Evolutionary conservation across 2,797 vertebrate species (phyloP).

Genomic region (Loriculus beryllinus): DNA sequence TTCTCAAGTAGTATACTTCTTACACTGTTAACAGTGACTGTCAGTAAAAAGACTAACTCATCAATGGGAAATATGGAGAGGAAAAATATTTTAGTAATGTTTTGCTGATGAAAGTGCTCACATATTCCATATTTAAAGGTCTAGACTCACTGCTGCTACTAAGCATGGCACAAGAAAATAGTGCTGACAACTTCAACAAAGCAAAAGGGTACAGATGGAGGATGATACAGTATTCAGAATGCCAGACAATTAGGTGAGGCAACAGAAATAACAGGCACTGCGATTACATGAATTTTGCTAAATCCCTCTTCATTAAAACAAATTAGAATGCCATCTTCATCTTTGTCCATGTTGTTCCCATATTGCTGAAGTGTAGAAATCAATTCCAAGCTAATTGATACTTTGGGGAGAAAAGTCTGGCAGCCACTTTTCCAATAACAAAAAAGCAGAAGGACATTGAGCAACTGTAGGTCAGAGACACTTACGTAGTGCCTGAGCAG

Average conservation of each 20-base stretch:
- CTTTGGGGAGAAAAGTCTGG: background rate
- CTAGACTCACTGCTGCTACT: background rate
- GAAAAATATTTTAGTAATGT: background rate
- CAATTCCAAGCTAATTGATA: constrained; percentile 30
- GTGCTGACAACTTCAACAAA: background rate
- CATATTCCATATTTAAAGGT: background rate
- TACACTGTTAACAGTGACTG: background rate
- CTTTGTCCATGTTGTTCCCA: background rate
- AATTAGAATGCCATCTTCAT: background rate
- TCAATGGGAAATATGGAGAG: background rate
- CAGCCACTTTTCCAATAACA: background rate
- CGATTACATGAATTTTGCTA: background rate
- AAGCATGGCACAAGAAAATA: background rate
- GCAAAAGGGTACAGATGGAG: background rate
- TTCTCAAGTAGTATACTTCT: background rate
- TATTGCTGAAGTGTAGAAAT: constrained; percentile 10
- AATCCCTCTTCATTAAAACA: background rate
- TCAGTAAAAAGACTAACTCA: background rate
- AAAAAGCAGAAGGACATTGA: background rate
- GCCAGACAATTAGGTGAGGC: background rate
- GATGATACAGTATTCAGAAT: background rate
- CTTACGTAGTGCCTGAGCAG: background rate
- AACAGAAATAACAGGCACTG: background rate
- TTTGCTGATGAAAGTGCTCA: background rate
- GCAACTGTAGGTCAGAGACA: background rate